phyloP scores from a whole-genome alignment of 2,113 vertebrate genomes.

The Poeciliopsis turrubarensis region DNA sequence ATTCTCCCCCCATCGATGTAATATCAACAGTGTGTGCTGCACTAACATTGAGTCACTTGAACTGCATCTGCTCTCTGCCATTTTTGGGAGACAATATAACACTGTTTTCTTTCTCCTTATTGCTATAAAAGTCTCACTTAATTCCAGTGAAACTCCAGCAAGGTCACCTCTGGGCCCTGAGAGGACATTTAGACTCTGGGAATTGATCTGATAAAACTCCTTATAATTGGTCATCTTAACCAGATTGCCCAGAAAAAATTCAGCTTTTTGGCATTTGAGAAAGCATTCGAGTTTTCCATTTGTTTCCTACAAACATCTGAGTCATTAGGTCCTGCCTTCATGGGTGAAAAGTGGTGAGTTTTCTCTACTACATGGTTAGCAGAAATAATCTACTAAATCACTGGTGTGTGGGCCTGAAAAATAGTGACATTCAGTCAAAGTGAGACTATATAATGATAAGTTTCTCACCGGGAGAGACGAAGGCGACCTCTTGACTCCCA shows the following conservation, averaged over 20 bases:
- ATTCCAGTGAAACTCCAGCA: slow-evolving; percentile 63
- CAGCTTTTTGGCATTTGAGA: slow-evolving; percentile 23
- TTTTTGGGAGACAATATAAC: slow-evolving; percentile 40
- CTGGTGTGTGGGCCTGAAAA: neutral
- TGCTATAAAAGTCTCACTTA: slow-evolving; percentile 58
- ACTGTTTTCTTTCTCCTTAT: slow-evolving; percentile 55
- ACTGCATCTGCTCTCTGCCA: slow-evolving; percentile 43
- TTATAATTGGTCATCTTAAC: slow-evolving; percentile 69
- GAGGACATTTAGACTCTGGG: slow-evolving; percentile 50
- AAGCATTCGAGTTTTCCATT: slow-evolving; percentile 43
- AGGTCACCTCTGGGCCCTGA: slow-evolving; percentile 58
- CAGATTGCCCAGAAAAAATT: slow-evolving; percentile 53
- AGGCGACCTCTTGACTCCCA: slow-evolving; percentile 31
- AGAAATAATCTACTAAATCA: slow-evolving; percentile 18
- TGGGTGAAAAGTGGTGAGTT: slow-evolving; percentile 9
- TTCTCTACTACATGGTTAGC: slow-evolving; percentile 14
- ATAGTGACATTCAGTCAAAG: slow-evolving; percentile 17
- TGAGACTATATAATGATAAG: slow-evolving; percentile 3
- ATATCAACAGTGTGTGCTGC: slow-evolving; percentile 35
- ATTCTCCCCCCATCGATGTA: slow-evolving; percentile 35
- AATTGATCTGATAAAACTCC: slow-evolving; percentile 55
- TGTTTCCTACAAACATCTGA: slow-evolving; percentile 29
- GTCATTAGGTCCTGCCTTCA: neutral
- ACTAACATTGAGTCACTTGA: slow-evolving; percentile 53
- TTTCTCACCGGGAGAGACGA: slow-evolving; percentile 17